Evolutionary conservation across 1,140 invertebrate genomes (phyloP).

Genomic region (Euura lappo): DNA sequence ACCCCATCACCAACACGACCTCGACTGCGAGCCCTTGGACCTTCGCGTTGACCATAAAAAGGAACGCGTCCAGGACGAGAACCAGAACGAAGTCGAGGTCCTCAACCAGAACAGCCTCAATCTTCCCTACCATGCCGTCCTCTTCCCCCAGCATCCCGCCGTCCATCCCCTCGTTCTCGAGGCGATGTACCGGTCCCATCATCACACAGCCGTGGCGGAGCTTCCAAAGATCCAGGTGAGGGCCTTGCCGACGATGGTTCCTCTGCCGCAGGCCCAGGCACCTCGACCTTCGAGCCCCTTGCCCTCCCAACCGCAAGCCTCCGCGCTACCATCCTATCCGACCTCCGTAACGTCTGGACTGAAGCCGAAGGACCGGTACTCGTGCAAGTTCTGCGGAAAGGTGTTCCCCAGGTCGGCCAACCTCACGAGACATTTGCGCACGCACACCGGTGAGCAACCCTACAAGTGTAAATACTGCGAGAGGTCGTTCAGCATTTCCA

Average conservation of each 20-base stretch:
- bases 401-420: conserved; percentile 98
- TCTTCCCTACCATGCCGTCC: conserved; percentile 59
- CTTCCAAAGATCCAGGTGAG: conserved; percentile 61
- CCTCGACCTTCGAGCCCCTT: conserved; percentile 42
- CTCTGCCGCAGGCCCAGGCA: conserved; percentile 46
- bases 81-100: conserved; percentile 61
- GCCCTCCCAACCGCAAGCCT: conserved; percentile 52
- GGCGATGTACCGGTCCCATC: conserved; percentile 72
- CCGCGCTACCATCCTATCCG: conserved; percentile 58
- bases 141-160: conserved; percentile 66
- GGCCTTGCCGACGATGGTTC: conserved; percentile 55
- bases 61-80: conserved; percentile 74
- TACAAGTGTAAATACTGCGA: conserved; percentile 99
- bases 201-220: conserved; percentile 50
- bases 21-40: conserved; percentile 74
- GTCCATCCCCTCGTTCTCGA: conserved; percentile 74
- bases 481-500: conserved; percentile 97
- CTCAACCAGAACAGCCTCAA: conserved; percentile 52
- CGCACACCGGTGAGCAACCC: conserved; percentile 98
- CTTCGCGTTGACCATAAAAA: conserved; percentile 84
- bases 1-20: conserved; percentile 47
- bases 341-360: conserved; percentile 57
- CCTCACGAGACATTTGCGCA: conserved; percentile 93
- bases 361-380: conserved; percentile 88
- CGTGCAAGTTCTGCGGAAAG: conserved; percentile 98